Base-by-base conservation (phyloP, 2,797 vertebrate species). In the Argya squamiceps region DNA sequence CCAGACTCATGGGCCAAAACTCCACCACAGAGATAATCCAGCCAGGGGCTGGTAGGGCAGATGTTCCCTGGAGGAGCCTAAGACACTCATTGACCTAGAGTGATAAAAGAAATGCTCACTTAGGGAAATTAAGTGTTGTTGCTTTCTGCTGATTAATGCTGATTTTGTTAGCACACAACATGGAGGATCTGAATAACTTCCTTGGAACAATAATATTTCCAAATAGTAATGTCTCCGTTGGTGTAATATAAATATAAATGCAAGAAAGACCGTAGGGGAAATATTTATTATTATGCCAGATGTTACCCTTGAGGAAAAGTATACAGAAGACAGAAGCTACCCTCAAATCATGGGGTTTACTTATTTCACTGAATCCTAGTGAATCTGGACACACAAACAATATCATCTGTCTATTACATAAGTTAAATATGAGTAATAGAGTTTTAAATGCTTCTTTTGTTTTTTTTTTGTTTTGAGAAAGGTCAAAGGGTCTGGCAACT, bases 61-160 rank as follows among this genome's bases (percentile, higher is more conserved):
- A 9, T 39, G 11, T 19, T 74, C 15, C 7, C 4, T 16, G 6
- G 6, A 3, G 10, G 5, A 49, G 1, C 9, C 43, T 6, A 8
- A 63, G 10, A 20, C 2, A 29, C 6, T 1, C 3, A 15, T 68
- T 70, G 30, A 23, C 24, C 16, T 65, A 24, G 29, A 49, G 12
- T 60, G 9, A 12, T 63, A 44, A 37, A 82, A 84, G 11, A 0
- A 0, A 15, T 34, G 22, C 6, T 87, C 50, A 17, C 1, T 2
- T 62, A 34, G 19, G 68, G 29, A 83, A 24, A 34, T 55, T 50
- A 15, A 36, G 1, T 13, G 20, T 6, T 43, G 10, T 53, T 73
- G 24, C 11, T 76, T 93, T 63, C 49, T 69, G 26, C n/a, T 83
- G 34, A 15, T 24, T 85, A 69, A 84, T n/a, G n/a, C n/a, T n/a